Evolutionary conservation across 1,140 invertebrate genomes (phyloP).

Genomic region (Brachionus koreanus): DNA sequence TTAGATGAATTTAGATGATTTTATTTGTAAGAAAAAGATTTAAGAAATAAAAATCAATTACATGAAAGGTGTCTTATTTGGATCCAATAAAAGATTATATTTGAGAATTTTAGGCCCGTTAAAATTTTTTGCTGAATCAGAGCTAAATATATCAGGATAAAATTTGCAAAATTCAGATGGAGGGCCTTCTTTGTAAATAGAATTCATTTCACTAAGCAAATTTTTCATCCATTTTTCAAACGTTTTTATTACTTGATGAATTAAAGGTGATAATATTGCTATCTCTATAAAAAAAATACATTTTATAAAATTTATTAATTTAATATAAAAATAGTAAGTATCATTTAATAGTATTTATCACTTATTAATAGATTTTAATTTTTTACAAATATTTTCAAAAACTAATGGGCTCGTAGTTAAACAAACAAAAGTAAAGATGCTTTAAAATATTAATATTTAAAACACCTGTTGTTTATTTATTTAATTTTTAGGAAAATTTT

Average conservation of each 20-base stretch:
- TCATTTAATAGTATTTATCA: too few relatives aligned
- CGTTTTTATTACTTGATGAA: constrained; percentile 79
- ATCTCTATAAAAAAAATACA: constrained; percentile 65
- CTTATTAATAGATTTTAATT: too few relatives aligned
- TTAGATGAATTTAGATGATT: constrained; percentile 58
- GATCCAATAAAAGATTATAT: constrained; percentile 83
- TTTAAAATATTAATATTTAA: too few relatives aligned
- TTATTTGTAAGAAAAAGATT: background rate
- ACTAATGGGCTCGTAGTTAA: too few relatives aligned
- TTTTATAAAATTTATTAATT: constrained; percentile 45
- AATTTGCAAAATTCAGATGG: constrained; percentile 70
- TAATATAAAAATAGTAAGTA: background rate
- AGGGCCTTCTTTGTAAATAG: constrained; percentile 54
- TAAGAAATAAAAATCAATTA: constrained; percentile 58
- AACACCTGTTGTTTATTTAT: too few relatives aligned
- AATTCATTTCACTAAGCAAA: constrained; percentile 72
- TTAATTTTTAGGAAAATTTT: too few relatives aligned
- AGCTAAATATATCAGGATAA: constrained; percentile 64
- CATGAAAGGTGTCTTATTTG: constrained; percentile 89
- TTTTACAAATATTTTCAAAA: too few relatives aligned
- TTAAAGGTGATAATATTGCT: constrained; percentile 84
- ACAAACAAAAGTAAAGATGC: too few relatives aligned
- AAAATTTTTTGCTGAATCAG: constrained; percentile 66
- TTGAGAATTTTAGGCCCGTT: constrained; percentile 81
- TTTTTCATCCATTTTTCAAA: constrained; percentile 82